Percentiles rank a stretch among this genome's conserved stretches.
Evolutionary conservation across 2,797 vertebrate species (phyloP).

Genomic region (Hapalemur alaotrensis): DNA sequence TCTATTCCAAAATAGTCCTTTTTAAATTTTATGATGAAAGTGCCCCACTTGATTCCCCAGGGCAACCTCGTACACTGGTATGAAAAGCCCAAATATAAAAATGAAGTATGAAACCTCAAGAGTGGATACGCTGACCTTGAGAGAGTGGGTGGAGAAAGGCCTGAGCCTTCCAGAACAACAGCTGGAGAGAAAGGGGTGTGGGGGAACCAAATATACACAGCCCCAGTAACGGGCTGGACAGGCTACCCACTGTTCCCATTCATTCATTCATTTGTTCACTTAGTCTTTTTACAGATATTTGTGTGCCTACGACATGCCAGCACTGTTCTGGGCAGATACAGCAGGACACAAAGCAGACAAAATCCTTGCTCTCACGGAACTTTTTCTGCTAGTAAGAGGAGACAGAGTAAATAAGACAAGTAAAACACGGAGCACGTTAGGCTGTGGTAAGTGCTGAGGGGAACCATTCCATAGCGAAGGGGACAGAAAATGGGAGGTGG

Average conservation of each 20-base stretch:
- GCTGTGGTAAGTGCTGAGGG: fast-evolving
- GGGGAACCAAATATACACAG: neutral
- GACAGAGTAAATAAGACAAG: neutral
- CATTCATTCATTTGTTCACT: neutral
- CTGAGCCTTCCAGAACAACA: neutral
- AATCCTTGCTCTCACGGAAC: neutral
- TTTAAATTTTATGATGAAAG: neutral
- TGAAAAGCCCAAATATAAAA: neutral
- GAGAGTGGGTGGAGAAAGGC: neutral
- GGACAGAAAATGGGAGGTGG: neutral
- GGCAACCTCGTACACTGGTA: neutral
- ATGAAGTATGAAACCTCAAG: neutral
- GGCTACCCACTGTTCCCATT: too few species aligned
- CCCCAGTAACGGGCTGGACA: fast-evolving
- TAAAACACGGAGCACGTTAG: neutral
- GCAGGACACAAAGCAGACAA: neutral
- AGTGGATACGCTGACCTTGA: neutral
- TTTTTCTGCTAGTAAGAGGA: neutral
- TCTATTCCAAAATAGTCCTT: neutral
- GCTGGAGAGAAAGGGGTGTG: neutral
- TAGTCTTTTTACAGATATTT: neutral
- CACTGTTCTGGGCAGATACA: neutral
- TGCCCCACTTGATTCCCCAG: neutral
- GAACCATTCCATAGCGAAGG: neutral
- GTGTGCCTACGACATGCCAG: neutral